Percentiles rank a stretch among this genome's conserved stretches.
Conservation (phyloP, 2,888 invertebrate genomes). For the Ashinkailepas kermadecensis region DNA sequence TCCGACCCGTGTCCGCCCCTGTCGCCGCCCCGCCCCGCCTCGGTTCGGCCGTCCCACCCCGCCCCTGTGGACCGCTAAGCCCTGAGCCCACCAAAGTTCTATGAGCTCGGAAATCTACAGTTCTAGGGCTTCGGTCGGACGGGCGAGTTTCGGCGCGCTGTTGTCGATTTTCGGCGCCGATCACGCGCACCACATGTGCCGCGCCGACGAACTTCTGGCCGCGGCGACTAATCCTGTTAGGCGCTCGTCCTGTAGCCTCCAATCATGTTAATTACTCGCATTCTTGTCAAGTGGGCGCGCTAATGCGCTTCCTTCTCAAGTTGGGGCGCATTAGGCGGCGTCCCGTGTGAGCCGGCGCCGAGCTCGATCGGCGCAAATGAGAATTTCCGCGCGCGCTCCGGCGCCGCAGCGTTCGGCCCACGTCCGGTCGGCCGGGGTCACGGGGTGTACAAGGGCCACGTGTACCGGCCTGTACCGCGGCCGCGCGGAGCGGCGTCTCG, state of each 20-base stretch:
- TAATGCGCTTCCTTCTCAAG: constrained; percentile 17
- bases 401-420: no score
- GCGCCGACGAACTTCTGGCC: background rate
- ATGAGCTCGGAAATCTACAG: constrained; percentile 14
- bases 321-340: background rate
- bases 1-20: background rate
- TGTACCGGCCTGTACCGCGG: no score
- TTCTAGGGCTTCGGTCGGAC: background rate
- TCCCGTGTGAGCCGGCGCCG: background rate
- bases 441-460: no score
- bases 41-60: background rate
- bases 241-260: constrained; percentile 9
- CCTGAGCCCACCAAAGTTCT: background rate
- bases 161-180: background rate
- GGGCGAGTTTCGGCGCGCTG: background rate
- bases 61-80: background rate
- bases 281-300: constrained; percentile 12
- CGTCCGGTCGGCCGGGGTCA: no score
- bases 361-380: no score
- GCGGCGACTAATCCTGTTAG: background rate
- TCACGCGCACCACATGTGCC: background rate
- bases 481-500: no score
- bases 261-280: constrained; percentile 19
- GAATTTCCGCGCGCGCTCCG: no score
- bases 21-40: background rate